Conservation (phyloP, 2,113 vertebrate species). For the Psettodes erumei region DNA sequence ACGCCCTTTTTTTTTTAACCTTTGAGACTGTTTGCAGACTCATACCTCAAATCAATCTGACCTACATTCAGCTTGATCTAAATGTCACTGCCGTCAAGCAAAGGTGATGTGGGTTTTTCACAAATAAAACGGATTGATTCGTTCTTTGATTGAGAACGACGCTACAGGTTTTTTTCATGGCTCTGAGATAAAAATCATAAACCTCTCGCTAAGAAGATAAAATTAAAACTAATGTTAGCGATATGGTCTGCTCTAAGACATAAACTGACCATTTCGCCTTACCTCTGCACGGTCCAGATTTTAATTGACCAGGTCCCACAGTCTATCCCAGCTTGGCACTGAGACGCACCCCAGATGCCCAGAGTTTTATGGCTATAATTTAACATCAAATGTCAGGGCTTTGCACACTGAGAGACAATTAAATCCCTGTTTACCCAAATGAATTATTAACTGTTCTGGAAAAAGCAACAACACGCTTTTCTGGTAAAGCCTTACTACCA, state of each 20-base stretch:
- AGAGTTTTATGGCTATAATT: slow-evolving; percentile 75
- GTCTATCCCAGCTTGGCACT: slow-evolving; percentile 50
- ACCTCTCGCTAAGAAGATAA: background rate
- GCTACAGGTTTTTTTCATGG: background rate
- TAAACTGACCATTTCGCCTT: slow-evolving; percentile 7
- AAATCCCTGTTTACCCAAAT: slow-evolving; percentile 73
- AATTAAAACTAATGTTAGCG: background rate
- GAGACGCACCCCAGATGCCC: slow-evolving; percentile 31
- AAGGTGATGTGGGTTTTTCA: slow-evolving; percentile 17
- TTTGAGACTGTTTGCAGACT: slow-evolving; percentile 30
- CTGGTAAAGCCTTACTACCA: slow-evolving; percentile 27
- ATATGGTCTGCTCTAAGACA: background rate
- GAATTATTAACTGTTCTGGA: slow-evolving; percentile 59
- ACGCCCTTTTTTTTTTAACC: slow-evolving; percentile 18
- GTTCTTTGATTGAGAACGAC: background rate
- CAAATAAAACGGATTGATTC: background rate
- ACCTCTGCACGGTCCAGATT: slow-evolving; percentile 22
- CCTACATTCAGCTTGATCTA: slow-evolving; percentile 14
- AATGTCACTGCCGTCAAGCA: slow-evolving; percentile 46
- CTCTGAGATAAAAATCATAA: background rate
- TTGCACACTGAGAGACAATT: slow-evolving; percentile 72
- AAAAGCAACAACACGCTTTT: slow-evolving; percentile 32
- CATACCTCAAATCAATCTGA: slow-evolving; percentile 27
- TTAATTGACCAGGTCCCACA: slow-evolving; percentile 40
- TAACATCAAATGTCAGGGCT: slow-evolving; percentile 77